Percentiles rank a stretch among this genome's conserved stretches.
Conservation (phyloP, 2,888 invertebrate species). For the Tenthredo livida region DNA sequence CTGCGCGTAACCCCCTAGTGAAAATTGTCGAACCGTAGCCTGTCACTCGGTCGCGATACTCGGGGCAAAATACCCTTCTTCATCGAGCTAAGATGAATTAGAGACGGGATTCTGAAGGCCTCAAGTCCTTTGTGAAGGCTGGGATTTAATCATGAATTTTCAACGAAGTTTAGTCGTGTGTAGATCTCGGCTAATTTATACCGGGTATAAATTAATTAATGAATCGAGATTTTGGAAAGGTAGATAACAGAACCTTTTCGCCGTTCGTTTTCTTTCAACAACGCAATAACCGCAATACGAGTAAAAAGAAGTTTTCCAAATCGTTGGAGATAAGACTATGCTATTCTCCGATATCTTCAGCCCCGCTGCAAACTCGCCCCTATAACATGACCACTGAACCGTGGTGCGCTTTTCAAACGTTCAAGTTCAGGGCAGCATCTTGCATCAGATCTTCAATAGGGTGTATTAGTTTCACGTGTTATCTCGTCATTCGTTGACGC, state of each 20-base stretch:
- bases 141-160: neutral
- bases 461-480: slow-evolving; percentile 23
- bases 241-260: neutral
- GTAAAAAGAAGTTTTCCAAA: neutral
- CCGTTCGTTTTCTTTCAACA: neutral
- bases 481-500: neutral
- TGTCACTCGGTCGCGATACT: slow-evolving; percentile 14
- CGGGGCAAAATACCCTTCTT: slow-evolving; percentile 16
- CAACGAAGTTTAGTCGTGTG: neutral
- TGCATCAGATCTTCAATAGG: neutral
- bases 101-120: neutral
- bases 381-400: neutral
- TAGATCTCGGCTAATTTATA: neutral
- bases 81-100: neutral
- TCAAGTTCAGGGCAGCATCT: neutral
- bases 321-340: neutral
- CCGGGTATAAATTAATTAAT: too few relatives aligned
- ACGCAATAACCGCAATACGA: too few relatives aligned
- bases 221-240: neutral
- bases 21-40: slow-evolving; percentile 14
- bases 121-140: neutral
- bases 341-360: neutral
- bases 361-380: neutral
- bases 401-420: neutral
- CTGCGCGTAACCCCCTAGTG: neutral